These are phyloP conservation scores for Anguilla obscura DNA, from an alignment of 2,797 vertebrate genomes.

Conservation along the genomic window DNA sequence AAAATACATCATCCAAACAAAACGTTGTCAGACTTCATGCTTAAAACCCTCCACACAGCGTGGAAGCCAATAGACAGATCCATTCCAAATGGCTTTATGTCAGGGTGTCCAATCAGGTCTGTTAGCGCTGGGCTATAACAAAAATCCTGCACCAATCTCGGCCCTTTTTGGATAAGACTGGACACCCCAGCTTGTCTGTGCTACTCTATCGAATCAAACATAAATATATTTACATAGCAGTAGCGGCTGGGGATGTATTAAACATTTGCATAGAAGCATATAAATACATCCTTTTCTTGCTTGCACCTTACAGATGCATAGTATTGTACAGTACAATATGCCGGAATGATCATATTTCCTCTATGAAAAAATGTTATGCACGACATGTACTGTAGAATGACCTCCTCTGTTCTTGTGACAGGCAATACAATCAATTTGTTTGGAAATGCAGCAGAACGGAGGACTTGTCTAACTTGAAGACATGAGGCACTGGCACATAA, in stretches of 20 bases:
- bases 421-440: background rate
- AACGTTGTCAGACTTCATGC: background rate
- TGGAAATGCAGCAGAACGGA: background rate
- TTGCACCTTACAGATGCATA: background rate
- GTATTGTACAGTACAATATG: background rate
- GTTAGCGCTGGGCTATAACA: too few species aligned
- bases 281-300: background rate
- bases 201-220: background rate
- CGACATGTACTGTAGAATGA: background rate
- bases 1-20: conserved; percentile 13
- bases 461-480: background rate
- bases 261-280: background rate
- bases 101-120: too few species aligned
- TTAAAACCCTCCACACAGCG: background rate
- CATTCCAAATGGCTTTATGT: conserved; percentile 7
- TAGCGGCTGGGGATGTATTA: background rate
- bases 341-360: background rate
- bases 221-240: background rate
- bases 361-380: background rate
- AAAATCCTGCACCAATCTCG: too few species aligned
- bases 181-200: background rate
- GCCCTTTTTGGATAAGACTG: too few species aligned
- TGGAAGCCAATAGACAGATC: background rate
- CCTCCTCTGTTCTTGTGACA: background rate
- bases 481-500: background rate